phyloP scores from a whole-genome alignment of 2,113 vertebrate species.

The Antechinus flavipes region DNA sequence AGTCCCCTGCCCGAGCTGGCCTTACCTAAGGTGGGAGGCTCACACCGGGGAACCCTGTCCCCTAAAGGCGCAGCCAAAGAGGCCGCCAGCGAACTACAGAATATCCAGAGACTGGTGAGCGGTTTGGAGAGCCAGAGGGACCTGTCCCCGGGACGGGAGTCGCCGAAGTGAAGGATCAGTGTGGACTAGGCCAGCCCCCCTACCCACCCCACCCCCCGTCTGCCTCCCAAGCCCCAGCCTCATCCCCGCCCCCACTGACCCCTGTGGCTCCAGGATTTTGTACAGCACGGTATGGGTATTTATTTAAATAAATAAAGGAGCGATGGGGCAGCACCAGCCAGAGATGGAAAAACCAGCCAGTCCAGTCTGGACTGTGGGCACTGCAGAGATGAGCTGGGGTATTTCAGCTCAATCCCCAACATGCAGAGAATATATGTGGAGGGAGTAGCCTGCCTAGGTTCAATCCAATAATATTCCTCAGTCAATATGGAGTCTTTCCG shows the following conservation, averaged over 20 bases:
- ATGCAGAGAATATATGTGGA: background rate
- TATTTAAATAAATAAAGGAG: constrained; percentile 81
- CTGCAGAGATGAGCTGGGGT: constrained; percentile 6
- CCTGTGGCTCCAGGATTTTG: constrained; percentile 86
- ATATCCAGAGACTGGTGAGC: constrained; percentile 99
- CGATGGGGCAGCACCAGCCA: constrained; percentile 58
- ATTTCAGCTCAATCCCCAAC: constrained; percentile 36
- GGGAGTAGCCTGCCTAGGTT: constrained; percentile 22
- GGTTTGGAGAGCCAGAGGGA: constrained; percentile 95
- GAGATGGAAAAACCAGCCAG: constrained; percentile 23
- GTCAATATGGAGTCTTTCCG: constrained; percentile 17
- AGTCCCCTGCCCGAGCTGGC: constrained; percentile 93
- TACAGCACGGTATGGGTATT: constrained; percentile 93
- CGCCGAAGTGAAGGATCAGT: constrained; percentile 91
- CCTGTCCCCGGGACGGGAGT: constrained; percentile 90
- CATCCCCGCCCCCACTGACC: constrained; percentile 77
- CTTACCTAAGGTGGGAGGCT: constrained; percentile 87
- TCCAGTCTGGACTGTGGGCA: constrained; percentile 5
- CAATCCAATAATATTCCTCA: constrained; percentile 31
- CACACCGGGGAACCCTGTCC: constrained; percentile 85
- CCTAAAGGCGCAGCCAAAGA: constrained; percentile 94
- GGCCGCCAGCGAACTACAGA: constrained; percentile 97
- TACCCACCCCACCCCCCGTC: constrained; percentile 72
- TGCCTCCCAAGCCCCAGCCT: constrained; percentile 80
- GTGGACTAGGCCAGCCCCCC: constrained; percentile 14